Base-by-base conservation (phyloP, 2,888 invertebrate genomes). In the Hydriomena furcata region DNA sequence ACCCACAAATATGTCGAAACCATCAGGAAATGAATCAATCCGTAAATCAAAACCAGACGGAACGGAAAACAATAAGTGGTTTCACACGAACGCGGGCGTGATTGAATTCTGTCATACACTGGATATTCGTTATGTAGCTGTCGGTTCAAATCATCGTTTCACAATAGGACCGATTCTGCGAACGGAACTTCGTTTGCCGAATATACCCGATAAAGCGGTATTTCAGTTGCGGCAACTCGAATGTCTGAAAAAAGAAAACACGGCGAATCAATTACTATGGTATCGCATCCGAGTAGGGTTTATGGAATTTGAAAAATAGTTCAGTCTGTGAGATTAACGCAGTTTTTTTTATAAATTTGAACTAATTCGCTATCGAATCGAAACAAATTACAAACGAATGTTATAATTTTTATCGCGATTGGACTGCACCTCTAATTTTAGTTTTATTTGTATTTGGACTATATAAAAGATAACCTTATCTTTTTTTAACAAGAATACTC, bases 51-150 rank as follows among this genome's bases (percentile, higher is more conserved):
- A 37, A 44, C 34, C 38, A 36, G 28, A 32, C 7, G 12, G 23
- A 32, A 47, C 10, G 10, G 23, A 52, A 65, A 66, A 73, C 68
- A 66, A 65, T 67, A 63, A 66, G 61, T 55, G 62, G 54, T 58
- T 52, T 56, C 48, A 44, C 53, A 55, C 52, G 52, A 58, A 46
- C 60, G 58, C 55, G 40, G 37, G 41, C 31, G 53, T 73, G 73
- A 75, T 76, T 74, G 73, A 74, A 74, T 73, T 74, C 64, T 36
- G 63, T 54, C 60, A 58, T 65, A 60, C 50, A 50, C 61, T 58
- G 58, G 71, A 63, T 63, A 58, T 66, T 76, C 71, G 72, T 75
- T 75, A 72, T 65, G 60, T 57, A 41, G 58, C 65, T 66, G 71
- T 73, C 71, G 61, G 64, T 52, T 62, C 65, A 66, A 68, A 75